Conservation (phyloP, 2,113 vertebrate genomes). For the Todiramphus saurophagus region DNA sequence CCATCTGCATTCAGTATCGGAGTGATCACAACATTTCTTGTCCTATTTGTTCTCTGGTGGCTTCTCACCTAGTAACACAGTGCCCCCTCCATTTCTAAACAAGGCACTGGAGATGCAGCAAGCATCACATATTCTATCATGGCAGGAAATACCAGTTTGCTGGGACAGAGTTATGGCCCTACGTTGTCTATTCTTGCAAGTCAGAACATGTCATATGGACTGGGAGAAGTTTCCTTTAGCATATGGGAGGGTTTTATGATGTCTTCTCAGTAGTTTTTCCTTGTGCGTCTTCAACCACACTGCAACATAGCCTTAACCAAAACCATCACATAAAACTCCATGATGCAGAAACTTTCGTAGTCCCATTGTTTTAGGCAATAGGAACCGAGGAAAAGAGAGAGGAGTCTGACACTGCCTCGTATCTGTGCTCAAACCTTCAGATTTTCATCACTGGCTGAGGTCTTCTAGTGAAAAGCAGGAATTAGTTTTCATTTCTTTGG, state of each 20-base stretch:
- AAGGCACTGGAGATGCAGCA: not conserved
- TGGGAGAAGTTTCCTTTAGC: not conserved
- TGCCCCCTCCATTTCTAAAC: not conserved
- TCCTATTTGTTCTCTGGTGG: not conserved
- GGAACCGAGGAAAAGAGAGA: not conserved
- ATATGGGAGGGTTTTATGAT: rapidly evolving
- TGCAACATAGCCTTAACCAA: not conserved
- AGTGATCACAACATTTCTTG: not conserved
- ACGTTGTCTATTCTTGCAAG: not conserved
- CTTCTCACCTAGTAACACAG: not conserved
- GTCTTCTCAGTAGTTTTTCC: not conserved
- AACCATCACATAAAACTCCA: not conserved
- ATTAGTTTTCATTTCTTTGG: not conserved
- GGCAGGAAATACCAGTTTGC: not conserved
- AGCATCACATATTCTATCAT: not conserved
- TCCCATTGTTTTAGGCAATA: not conserved
- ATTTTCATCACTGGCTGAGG: not conserved
- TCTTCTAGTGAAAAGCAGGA: not conserved
- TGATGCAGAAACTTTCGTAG: not conserved
- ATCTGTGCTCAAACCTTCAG: not conserved
- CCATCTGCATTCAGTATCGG: not conserved
- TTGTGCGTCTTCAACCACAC: not conserved
- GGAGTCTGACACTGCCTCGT: not conserved
- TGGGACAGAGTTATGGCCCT: not conserved
- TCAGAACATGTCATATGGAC: not conserved